These are phyloP conservation scores for Hylaeus anthracinus DNA, from an alignment of 1,140 invertebrate genomes.

Conservation along the genomic window DNA sequence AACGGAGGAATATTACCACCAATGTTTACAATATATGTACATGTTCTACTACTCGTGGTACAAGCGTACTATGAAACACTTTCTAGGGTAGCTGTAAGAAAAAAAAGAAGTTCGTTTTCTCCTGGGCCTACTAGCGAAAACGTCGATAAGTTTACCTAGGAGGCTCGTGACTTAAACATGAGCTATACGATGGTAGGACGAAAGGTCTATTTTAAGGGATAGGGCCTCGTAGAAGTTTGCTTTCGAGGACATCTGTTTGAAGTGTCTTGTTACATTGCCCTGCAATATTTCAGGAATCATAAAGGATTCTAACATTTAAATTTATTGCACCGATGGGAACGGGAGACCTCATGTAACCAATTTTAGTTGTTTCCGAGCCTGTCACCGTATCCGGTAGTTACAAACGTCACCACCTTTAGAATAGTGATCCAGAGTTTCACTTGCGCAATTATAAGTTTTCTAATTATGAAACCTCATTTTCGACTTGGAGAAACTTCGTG, in stretches of 20 bases:
- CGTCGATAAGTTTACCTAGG: not conserved
- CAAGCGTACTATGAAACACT: no score
- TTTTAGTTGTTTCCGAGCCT: slow-evolving; percentile 1
- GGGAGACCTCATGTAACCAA: not conserved
- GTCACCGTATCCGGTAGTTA: not conserved
- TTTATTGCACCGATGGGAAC: not conserved
- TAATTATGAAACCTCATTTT: not conserved
- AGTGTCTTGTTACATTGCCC: not conserved
- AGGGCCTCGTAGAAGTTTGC: not conserved
- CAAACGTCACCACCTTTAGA: not conserved
- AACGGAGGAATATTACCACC: no score
- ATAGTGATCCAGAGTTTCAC: not conserved
- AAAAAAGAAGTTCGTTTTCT: not conserved
- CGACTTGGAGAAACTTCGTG: no score
- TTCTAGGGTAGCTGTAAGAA: no score
- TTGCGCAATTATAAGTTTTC: slow-evolving; percentile 1
- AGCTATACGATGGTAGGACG: not conserved
- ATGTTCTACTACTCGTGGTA: no score
- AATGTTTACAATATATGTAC: no score
- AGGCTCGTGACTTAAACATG: not conserved
- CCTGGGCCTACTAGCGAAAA: not conserved
- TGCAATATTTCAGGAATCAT: slow-evolving; percentile 1
- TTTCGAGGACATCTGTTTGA: not conserved
- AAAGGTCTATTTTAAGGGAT: not conserved
- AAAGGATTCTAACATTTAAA: not conserved